phyloP scores from a whole-genome alignment of 1,140 invertebrate species.

The Nephotettix cincticeps region DNA sequence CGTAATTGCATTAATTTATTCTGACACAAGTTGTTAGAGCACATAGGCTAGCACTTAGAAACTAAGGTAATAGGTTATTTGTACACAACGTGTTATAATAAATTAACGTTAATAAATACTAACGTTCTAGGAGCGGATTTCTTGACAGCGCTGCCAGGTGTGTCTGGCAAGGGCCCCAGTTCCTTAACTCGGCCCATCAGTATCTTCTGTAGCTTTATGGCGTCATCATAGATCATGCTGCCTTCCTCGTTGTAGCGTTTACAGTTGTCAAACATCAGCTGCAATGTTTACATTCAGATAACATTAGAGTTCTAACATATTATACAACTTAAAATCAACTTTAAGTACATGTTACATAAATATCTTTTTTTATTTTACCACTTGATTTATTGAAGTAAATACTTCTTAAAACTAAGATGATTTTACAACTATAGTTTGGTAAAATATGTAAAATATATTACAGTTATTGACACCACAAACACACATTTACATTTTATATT shows the following conservation, averaged over 20 bases:
- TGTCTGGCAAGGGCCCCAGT: slow-evolving; percentile 53
- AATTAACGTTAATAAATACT: background rate
- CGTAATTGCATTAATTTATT: too few species aligned
- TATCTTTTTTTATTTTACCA: too few species aligned
- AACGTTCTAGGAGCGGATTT: slow-evolving; percentile 1
- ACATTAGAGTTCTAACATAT: too few species aligned
- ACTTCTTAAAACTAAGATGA: too few species aligned
- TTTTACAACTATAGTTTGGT: too few species aligned
- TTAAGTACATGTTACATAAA: too few species aligned
- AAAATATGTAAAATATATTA: too few species aligned
- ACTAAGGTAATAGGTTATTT: background rate
- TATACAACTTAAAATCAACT: too few species aligned
- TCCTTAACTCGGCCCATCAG: slow-evolving; percentile 83
- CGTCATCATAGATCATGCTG: slow-evolving; percentile 93
- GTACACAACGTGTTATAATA: background rate
- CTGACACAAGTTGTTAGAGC: background rate
- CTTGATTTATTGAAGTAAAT: too few species aligned
- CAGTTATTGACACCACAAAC: too few species aligned
- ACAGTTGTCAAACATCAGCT: slow-evolving; percentile 94
- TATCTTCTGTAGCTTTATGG: slow-evolving; percentile 81
- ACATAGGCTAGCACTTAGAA: background rate
- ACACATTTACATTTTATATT: too few species aligned
- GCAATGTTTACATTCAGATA: too few species aligned
- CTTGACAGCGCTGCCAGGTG: background rate
- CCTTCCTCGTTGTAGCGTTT: slow-evolving; percentile 95